Base-by-base conservation (phyloP, 92 coral and sea anemone species). In the Desmophyllum pertusum region DNA sequence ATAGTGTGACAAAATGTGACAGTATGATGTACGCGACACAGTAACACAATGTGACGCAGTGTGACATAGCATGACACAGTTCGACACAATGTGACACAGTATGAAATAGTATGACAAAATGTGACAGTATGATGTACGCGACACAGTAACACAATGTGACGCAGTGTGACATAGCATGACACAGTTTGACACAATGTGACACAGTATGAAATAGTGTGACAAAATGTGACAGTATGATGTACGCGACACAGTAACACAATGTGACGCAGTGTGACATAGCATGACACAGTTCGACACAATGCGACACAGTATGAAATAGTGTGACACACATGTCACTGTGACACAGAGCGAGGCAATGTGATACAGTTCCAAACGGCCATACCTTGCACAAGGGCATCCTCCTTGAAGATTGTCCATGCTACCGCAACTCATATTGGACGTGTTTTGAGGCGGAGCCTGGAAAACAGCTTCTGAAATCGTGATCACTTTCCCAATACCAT, bases 381-480 rank as follows among this genome's bases (percentile, higher is more conserved):
- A 94, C 99, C 95, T 83, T 14, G 81, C 27, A 79, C 99, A 96
- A 0, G 89, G 77, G 76, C 99, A 96, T 23, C 98, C 98, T 46
- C 99, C 99, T 35, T 90, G 84, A 17, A 92, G 78, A 53, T 91
- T 91, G 5, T 81, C 81, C 79, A 62, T 39, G 33, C 88, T 91
- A 5, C 70, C 81, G 63, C 96, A 90, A 69, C 73, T 92, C 59
- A 73, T 38, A 42, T 84, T 86, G 19, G 83, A 78, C 10, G 85
- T 53, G 74, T 86, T 86, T 48, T 72, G 85, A 59, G 98, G 95
- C 41, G 85, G 75, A 5, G 90, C 95, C 80, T 96, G 98, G 84
- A 96, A 96, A 64, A 96, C 84, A 35, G 99, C 98, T 68, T 96
- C 98, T 3, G 99, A 96, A 31, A 96, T 84, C 21, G 99, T 96